Percentiles rank a stretch among this genome's conserved stretches.
These are phyloP conservation scores for Ridgeia piscesae DNA, from an alignment of 1,140 invertebrate species.

Conservation along the genomic window DNA sequence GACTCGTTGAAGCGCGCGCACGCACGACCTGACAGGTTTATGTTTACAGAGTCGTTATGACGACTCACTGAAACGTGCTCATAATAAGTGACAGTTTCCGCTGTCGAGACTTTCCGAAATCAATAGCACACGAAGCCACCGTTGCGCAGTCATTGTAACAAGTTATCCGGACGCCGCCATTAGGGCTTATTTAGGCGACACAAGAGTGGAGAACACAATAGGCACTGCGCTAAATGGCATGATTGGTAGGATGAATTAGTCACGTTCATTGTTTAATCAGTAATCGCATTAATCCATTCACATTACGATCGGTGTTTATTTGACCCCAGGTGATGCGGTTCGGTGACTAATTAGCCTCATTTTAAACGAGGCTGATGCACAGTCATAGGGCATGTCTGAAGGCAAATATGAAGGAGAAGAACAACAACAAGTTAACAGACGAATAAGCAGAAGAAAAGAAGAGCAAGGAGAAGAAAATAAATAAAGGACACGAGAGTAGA, in stretches of 20 bases:
- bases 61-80: neutral
- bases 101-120: neutral
- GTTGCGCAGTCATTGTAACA: neutral
- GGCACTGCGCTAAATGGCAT: neutral
- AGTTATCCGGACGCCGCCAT: neutral
- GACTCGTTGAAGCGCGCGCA: neutral
- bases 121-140: neutral
- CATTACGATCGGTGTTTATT: neutral
- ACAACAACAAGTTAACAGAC: too few relatives aligned
- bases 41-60: neutral
- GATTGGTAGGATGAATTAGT: neutral
- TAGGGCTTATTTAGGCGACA: neutral
- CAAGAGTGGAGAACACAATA: neutral
- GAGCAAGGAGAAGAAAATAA: too few relatives aligned
- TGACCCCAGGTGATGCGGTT: neutral
- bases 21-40: neutral
- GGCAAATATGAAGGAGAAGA: too few relatives aligned
- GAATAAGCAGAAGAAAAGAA: too few relatives aligned
- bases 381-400: too few relatives aligned
- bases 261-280: neutral
- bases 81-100: slow-evolving; percentile 5
- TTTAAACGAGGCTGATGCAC: too few relatives aligned
- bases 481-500: too few relatives aligned
- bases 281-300: neutral
- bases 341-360: too few relatives aligned